A percentile compares a stretch with the other conserved stretches of the same genome.
Evolutionary conservation across 2,888 invertebrate genomes (phyloP).

Genomic region (Thalpophila matura): DNA sequence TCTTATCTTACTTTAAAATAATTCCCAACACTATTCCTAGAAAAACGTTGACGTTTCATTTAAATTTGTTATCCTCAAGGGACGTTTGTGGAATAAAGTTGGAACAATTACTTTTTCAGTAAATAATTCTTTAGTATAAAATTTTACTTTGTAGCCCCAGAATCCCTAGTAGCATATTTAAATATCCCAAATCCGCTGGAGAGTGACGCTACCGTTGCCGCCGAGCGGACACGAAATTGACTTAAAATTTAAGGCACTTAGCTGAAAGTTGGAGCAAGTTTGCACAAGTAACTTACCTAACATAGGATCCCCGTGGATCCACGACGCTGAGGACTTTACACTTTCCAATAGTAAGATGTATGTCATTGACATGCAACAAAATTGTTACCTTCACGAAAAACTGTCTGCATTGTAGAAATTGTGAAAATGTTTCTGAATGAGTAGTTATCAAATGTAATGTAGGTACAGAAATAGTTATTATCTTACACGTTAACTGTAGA

Average conservation of each 20-base stretch:
- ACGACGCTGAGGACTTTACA: conserved; percentile 61
- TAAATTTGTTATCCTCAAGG: conserved; percentile 41
- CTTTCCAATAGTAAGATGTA: conserved; percentile 47
- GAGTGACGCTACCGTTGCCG: conserved; percentile 66
- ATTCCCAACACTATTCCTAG: conserved; percentile 31
- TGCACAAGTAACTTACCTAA: conserved; percentile 72
- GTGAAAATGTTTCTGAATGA: not conserved
- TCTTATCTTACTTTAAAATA: conserved; percentile 36
- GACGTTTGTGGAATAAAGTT: conserved; percentile 18
- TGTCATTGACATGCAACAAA: conserved; percentile 16
- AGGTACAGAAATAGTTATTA: not conserved
- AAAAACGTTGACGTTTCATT: conserved; percentile 46
- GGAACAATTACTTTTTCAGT: conserved; percentile 39
- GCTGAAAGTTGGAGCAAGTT: conserved; percentile 78
- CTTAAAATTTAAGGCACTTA: conserved; percentile 86
- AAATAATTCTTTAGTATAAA: conserved; percentile 51
- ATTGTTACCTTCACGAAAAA: conserved; percentile 6
- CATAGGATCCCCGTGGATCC: conserved; percentile 71
- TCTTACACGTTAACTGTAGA: not conserved
- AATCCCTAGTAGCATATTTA: conserved; percentile 61
- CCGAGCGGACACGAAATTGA: conserved; percentile 77
- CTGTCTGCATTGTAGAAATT: too few relatives aligned
- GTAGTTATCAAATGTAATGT: too few relatives aligned
- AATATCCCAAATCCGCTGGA: conserved; percentile 68
- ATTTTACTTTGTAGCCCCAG: conserved; percentile 36